phyloP scores from a whole-genome alignment of 2,888 invertebrate species.

The Hecatera dysodea region DNA sequence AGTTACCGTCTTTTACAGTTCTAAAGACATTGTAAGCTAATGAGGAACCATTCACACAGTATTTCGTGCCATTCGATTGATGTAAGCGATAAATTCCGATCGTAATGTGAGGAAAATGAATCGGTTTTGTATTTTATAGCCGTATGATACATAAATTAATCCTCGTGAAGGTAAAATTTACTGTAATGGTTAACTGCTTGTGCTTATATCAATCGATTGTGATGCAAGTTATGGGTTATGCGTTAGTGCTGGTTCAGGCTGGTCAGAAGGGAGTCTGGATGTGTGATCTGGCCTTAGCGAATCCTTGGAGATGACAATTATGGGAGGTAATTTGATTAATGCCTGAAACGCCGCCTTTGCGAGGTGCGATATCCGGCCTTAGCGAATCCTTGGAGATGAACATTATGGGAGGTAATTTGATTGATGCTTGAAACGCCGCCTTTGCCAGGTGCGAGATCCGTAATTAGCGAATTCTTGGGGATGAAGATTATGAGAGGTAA shows the following conservation, averaged over 20 bases:
- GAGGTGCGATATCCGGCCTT: no score
- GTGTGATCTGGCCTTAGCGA: not conserved
- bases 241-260: not conserved
- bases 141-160: slow-evolving; percentile 47
- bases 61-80: slow-evolving; percentile 37
- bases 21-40: slow-evolving; percentile 51
- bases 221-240: slow-evolving; percentile 7
- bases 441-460: no score
- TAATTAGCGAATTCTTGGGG: no score
- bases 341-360: no score
- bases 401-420: no score
- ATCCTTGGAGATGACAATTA: not conserved
- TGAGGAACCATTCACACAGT: slow-evolving; percentile 47
- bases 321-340: no score
- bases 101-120: slow-evolving; percentile 50
- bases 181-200: slow-evolving; percentile 26
- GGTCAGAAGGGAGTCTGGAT: not conserved
- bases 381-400: no score
- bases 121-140: slow-evolving; percentile 44
- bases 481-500: no score
- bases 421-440: no score
- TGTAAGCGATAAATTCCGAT: slow-evolving; percentile 40
- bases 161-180: slow-evolving; percentile 37
- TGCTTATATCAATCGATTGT: slow-evolving; percentile 32
- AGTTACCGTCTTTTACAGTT: slow-evolving; percentile 29